Evolutionary conservation across 2,113 vertebrate species (phyloP).

Genomic region (Protomyctophum bolini): DNA sequence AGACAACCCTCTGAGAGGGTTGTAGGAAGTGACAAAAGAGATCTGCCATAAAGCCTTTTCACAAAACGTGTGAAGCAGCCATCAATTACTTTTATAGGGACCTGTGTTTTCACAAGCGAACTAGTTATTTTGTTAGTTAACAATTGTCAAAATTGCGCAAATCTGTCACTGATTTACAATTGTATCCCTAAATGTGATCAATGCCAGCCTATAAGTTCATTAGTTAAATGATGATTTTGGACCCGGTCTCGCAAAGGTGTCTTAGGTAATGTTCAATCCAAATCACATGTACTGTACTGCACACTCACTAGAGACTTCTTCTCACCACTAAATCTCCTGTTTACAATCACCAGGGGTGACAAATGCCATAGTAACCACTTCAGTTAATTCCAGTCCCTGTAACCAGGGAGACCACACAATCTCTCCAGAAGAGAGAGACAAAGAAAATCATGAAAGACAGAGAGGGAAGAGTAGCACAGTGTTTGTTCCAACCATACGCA

Average conservation of each 20-base stretch:
- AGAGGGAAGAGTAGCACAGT: conserved; percentile 5
- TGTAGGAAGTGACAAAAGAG: too few relatives aligned
- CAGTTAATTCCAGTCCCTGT: conserved; percentile 73
- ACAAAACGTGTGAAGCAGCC: too few relatives aligned
- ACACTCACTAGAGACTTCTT: conserved; percentile 44
- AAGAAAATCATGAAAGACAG: conserved; percentile 36
- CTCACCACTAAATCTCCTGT: conserved; percentile 67
- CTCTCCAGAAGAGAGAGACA: conserved; percentile 56
- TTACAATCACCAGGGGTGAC: conserved; percentile 81
- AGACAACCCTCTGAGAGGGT: too few relatives aligned
- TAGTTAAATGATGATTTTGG: background rate
- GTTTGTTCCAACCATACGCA: background rate
- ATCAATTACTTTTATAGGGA: too few relatives aligned
- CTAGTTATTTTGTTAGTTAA: too few relatives aligned
- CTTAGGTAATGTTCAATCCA: conserved; percentile 36
- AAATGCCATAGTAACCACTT: conserved; percentile 74
- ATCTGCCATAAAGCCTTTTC: too few relatives aligned
- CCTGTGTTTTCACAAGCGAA: too few relatives aligned
- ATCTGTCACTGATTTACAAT: too few relatives aligned
- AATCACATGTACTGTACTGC: background rate
- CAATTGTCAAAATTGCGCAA: too few relatives aligned
- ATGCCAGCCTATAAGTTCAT: background rate
- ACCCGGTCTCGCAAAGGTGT: background rate
- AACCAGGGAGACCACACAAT: conserved; percentile 75
- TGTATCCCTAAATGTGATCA: too few relatives aligned